Conservation (phyloP, 2,888 invertebrate species). For the Yponomeuta sedellus region DNA sequence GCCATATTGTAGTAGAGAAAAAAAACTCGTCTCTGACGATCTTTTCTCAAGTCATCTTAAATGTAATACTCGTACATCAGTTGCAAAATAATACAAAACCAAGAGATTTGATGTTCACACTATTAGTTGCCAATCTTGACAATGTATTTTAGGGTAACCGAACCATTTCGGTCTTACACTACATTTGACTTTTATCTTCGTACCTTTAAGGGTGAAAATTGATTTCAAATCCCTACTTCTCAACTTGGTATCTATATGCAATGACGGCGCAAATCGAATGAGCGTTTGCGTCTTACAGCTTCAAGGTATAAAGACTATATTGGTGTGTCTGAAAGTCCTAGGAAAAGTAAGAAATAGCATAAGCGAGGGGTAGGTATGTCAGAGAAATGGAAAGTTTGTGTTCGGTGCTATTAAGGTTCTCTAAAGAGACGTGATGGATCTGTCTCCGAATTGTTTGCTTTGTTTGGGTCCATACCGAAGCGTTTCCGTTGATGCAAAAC, state of each 20-base stretch:
- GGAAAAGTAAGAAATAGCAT: background rate
- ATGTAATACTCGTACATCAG: too few species aligned
- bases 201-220: background rate
- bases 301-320: background rate
- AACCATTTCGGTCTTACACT: conserved; percentile 19
- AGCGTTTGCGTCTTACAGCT: background rate
- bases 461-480: conserved; percentile 25
- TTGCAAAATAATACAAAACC: too few species aligned
- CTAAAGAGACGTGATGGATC: conserved; percentile 47
- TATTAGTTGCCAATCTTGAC: conserved; percentile 28
- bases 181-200: conserved; percentile 15
- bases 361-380: conserved; percentile 8
- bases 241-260: conserved; percentile 10
- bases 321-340: background rate
- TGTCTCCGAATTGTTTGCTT: conserved; percentile 57
- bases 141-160: conserved; percentile 46
- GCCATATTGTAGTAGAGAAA: too few species aligned
- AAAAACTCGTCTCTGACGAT: too few species aligned
- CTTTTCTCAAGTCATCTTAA: too few species aligned
- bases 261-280: background rate
- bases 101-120: too few species aligned
- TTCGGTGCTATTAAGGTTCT: conserved; percentile 36
- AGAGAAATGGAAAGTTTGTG: conserved; percentile 31
- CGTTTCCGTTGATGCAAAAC: background rate
- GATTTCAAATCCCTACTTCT: background rate